Base-by-base conservation (phyloP, 2,888 invertebrate genomes). In the Diaperis boleti region DNA sequence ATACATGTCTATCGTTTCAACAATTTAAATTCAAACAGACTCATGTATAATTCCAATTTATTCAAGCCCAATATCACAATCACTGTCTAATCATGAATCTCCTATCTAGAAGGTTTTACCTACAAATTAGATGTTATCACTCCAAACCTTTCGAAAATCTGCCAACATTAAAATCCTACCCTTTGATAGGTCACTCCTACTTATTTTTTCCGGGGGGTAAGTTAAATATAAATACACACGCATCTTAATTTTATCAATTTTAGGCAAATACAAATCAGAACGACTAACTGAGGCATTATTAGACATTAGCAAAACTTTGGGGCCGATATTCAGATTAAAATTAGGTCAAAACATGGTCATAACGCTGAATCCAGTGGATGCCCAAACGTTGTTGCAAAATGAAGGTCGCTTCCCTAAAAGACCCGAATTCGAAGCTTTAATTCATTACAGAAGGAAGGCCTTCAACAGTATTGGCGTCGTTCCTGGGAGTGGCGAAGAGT, bases 401-500 rank as follows among this genome's bases (percentile, higher is more conserved):
- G 87, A 87, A 72, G 86, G 85, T 5, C 80, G 79, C 64, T 75
- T 72, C 44, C 87, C 87, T 1, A 69, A 79, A 56, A 80, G 86
- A 35, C 83, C 83, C 1, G 81, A 85, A 1, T 82, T 87, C 69
- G 84, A 85, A 33, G 85, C 86, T 1, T 78, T 85, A 4, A 77
- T 82, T 54, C 74, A 82, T 64, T 85, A 84, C 68, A 74, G 86
- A 37, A 71, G 82, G 64, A 78, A 82, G 66, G 66, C 67, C 3
- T 82, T 79, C 65, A 75, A 74, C 7, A 84, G 85, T 60, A 82
- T 83, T 6, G 87, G 87, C 7, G 79, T 87, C 3, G 85, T 86
- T 8, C 85, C 86, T 62, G 84, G 84, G 44, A 87, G 87, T 74
- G 87, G 87, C 0, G 81, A 83, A 11, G 85, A 86, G 68, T 87